Base-by-base conservation (phyloP, 2,888 invertebrate species). In the Nycteola revayana region DNA sequence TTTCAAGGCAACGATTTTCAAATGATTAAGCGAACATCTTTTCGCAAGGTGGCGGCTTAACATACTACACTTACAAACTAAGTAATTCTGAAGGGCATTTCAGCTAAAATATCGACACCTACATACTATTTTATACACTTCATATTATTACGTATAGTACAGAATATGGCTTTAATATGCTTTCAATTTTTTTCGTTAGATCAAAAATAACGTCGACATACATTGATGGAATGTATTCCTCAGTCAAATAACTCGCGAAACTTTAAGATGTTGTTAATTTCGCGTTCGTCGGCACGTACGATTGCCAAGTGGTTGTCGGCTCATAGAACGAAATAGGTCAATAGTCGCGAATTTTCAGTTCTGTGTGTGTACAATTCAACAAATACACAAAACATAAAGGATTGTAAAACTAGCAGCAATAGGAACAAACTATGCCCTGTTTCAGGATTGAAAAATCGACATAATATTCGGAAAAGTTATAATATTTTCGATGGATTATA, bases 1-100 rank as follows among this genome's bases (percentile, higher is more conserved):
- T 76, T 70, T 73, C 74, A 82, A 85, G 82, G 83, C 79, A 81
- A 74, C 75, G 66, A 71, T 74, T 75, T 69, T 65, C 56, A 72
- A 75, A 75, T 66, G 60, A 73, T 72, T 60, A 74, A 77, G 73
- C 76, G 57, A 77, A 68, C 55, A 64, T 59, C 45, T 63, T 56
- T 66, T 69, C 68, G 68, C 69, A 64, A 63, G 52, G 60, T 73
- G 61, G 51, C 55, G 28, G 28, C 49, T 52, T 60, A 59, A 3
- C 5, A 14, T 6, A 26, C 31, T 48, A 49, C 7, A 10, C 56
- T 60, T 54, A 60, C 24, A 22, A 49, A 29, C 24, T 32, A 49
- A 37, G 25, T 48, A 38, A 42, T 43, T 44, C 41, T 41, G 51
- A 46, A 46, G 42, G 40, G 50, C 28, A 32, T 48, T 39, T 54